Evolutionary conservation across 2,113 vertebrate genomes (phyloP).

Genomic region (Halcyon senegalensis): DNA sequence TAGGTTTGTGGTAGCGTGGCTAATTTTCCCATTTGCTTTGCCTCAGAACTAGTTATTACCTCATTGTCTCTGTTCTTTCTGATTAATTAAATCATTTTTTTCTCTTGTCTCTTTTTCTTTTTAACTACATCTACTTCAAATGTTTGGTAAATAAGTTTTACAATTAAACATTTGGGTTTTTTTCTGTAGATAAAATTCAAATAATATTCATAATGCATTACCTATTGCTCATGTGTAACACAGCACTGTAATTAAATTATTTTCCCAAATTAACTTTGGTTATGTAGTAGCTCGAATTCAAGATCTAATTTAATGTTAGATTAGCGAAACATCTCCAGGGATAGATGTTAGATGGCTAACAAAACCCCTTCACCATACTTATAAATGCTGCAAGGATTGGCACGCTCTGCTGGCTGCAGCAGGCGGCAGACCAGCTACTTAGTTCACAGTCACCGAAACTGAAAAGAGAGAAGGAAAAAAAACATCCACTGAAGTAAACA

Average conservation of each 20-base stretch:
- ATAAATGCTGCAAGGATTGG: not conserved
- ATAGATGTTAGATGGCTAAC: not conserved
- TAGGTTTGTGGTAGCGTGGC: not conserved
- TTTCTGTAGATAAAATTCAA: slow-evolving; percentile 31
- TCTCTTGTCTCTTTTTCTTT: not conserved
- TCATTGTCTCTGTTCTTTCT: not conserved
- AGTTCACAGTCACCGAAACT: not conserved
- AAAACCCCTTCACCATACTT: not conserved
- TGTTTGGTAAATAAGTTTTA: slow-evolving; percentile 38
- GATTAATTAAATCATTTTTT: slow-evolving; percentile 22
- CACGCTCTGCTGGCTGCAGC: not conserved
- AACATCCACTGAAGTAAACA: not conserved
- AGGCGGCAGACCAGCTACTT: not conserved
- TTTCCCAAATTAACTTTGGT: slow-evolving; percentile 68
- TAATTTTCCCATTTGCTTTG: not conserved
- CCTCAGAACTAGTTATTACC: not conserved
- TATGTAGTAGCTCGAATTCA: slow-evolving; percentile 54
- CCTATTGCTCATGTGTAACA: slow-evolving; percentile 22
- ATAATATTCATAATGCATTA: slow-evolving; percentile 48
- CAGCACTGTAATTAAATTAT: slow-evolving; percentile 66
- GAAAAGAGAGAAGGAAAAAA: not conserved
- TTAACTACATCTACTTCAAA: slow-evolving; percentile 2
- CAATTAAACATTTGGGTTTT: not conserved
- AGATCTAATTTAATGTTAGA: slow-evolving; percentile 66
- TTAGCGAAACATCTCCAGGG: slow-evolving; percentile 43